Conservation (phyloP, 2,797 vertebrate species). For the Anguilla pacifica region DNA sequence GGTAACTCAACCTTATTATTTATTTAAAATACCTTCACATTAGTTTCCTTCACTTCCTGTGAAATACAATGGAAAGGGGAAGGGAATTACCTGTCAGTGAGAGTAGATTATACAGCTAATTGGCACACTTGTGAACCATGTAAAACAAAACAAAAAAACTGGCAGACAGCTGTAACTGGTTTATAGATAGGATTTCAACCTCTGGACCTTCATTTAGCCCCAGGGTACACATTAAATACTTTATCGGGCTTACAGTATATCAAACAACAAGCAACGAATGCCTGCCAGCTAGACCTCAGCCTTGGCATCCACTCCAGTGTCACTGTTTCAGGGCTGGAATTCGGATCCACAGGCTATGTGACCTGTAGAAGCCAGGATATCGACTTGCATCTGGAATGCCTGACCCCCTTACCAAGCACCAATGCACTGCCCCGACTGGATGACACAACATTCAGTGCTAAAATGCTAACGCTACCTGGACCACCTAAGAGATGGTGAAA, state of each 20-base stretch:
- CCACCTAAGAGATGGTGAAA: not conserved
- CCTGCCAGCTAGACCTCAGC: not conserved
- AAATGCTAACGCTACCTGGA: not conserved
- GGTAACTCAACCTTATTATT: not conserved
- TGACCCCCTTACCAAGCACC: too few species aligned
- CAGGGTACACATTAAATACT: not conserved
- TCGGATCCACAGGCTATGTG: not conserved
- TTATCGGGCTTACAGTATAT: not conserved
- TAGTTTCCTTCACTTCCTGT: not conserved
- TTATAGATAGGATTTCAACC: not conserved
- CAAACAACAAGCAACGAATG: not conserved
- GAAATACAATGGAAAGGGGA: not conserved
- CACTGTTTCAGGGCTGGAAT: not conserved
- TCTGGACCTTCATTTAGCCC: not conserved
- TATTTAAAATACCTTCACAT: not conserved
- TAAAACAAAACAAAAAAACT: not conserved
- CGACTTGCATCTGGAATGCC: not conserved
- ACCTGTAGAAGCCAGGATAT: not conserved
- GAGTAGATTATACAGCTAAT: not conserved
- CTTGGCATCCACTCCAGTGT: not conserved
- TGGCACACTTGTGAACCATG: not conserved
- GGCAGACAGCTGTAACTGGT: not conserved
- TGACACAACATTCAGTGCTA: not conserved
- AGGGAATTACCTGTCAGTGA: not conserved
- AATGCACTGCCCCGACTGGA: not conserved